Base-by-base conservation (phyloP, 2,113 vertebrate genomes). In the Piaya cayana region DNA sequence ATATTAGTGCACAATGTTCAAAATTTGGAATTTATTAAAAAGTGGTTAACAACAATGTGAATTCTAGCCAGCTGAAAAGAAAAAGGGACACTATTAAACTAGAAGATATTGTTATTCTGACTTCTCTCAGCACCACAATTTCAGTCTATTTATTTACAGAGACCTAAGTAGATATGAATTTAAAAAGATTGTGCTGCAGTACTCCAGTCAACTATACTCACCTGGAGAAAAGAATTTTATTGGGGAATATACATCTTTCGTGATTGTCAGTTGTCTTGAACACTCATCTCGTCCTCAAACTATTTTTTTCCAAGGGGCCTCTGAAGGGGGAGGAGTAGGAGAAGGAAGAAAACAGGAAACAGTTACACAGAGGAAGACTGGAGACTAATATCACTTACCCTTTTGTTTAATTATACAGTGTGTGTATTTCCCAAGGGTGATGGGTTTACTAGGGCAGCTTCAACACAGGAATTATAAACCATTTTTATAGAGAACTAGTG, bases 11-110 rank as follows among this genome's bases (percentile, higher is more conserved):
- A 93, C 68, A 82, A 34, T 62, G 43, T 93, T 79, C 75, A 81
- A 96, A 96, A 95, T 23, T 93, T 93, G 84, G 59, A 88, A 87
- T 96, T 94, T 95, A 97, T 96, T 96, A 89, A 94, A 92, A 94
- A 94, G 77, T 85, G 83, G 52, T 95, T 95, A 84, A 94, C 69
- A 95, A 56, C 74, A 93, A 91, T 77, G 32, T 59, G 91, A 94
- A 96, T 71, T 58, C 60, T 77, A 92, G 77, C 45, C 90, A 97
- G 59, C 89, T 92, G 93, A 85, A 87, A 90, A 95, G 83, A 94
- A 92, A 95, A 89, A 80, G 14, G 37, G 70, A 94, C 27, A 91
- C 15, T 58, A 52, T 76, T 83, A 83, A 88, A 59, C 59, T 39
- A 69, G 36, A 82, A 95, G 91, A 94, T 88, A 88, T 36, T 90